A percentile compares a stretch with the other conserved stretches of the same genome.
These are phyloP conservation scores for Idaea dimidiata DNA, from an alignment of 2,888 invertebrate genomes.

Conservation along the genomic window DNA sequence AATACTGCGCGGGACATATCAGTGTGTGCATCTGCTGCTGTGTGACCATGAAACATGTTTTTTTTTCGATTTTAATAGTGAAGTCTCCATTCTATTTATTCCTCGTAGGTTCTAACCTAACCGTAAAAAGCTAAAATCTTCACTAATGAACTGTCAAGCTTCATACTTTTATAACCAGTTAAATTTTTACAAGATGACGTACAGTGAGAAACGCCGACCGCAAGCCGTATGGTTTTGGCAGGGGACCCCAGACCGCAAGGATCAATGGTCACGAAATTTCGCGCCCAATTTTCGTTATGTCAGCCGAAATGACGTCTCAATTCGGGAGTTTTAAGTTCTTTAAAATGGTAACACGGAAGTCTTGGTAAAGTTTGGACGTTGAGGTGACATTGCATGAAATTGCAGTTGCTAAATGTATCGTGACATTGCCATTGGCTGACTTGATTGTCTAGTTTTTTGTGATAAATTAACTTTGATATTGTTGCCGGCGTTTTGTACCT, in stretches of 20 bases:
- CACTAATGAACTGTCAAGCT: conserved; percentile 31
- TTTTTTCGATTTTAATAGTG: too few species aligned
- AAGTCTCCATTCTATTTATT: too few species aligned
- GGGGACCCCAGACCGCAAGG: conserved; percentile 44
- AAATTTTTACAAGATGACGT: conserved; percentile 49
- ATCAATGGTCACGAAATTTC: conserved; percentile 69
- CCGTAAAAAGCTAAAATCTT: background rate
- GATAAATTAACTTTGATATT: background rate
- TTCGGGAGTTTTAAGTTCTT: conserved; percentile 42
- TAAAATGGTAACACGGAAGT: conserved; percentile 41
- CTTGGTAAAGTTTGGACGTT: conserved; percentile 40
- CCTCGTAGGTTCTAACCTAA: background rate
- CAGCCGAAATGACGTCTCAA: conserved; percentile 68
- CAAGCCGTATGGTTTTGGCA: conserved; percentile 65
- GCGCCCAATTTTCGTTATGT: conserved; percentile 72
- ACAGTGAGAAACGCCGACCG: conserved; percentile 62
- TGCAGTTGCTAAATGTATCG: conserved; percentile 15
- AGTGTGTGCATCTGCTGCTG: too few species aligned
- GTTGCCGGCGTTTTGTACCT: background rate
- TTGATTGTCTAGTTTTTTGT: background rate
- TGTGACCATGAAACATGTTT: too few species aligned
- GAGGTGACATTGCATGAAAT: conserved; percentile 30
- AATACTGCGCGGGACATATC: too few species aligned
- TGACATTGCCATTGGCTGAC: background rate
- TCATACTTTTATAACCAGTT: conserved; percentile 35